Percentiles rank a stretch among this genome's conserved stretches.
Evolutionary conservation across 2,797 vertebrate genomes (phyloP).

Genomic region (Halcyon smyrnensis): DNA sequence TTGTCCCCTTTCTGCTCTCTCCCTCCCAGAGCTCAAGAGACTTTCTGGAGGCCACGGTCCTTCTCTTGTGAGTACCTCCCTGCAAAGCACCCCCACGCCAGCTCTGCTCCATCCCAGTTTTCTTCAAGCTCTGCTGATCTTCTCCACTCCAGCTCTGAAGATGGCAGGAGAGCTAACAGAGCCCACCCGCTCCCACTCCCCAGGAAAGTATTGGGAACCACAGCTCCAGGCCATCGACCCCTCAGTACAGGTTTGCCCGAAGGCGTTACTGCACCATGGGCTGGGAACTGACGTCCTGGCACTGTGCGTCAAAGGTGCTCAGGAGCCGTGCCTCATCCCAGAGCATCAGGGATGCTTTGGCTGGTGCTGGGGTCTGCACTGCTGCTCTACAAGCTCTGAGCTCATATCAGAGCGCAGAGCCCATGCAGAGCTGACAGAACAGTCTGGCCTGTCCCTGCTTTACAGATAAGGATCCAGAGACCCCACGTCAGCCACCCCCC

Average conservation of each 20-base stretch:
- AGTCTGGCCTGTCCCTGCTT: background rate
- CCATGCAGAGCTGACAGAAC: accelerated
- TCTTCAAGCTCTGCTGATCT: background rate
- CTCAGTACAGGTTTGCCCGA: background rate
- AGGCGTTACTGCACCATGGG: background rate
- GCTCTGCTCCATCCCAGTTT: background rate
- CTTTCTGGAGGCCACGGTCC: constrained; percentile 15
- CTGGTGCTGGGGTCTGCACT: accelerated
- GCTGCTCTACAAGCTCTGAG: background rate
- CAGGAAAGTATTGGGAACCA: background rate
- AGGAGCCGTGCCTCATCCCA: accelerated
- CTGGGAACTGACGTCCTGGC: background rate
- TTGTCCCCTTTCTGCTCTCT: background rate
- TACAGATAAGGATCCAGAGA: constrained; percentile 51
- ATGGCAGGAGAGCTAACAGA: background rate
- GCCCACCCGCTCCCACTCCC: background rate
- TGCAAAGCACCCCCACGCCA: background rate
- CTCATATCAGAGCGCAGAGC: accelerated
- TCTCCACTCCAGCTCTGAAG: background rate
- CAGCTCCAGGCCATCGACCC: constrained; percentile 22
- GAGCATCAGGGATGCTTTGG: background rate
- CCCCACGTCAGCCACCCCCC: background rate
- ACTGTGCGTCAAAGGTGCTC: background rate
- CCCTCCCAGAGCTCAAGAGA: background rate
- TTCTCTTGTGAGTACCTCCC: constrained; percentile 56